Percentiles rank a stretch among this genome's conserved stretches.
Conservation (phyloP, 64 coral and sea anemone species). For the Exaiptasia diaphana region DNA sequence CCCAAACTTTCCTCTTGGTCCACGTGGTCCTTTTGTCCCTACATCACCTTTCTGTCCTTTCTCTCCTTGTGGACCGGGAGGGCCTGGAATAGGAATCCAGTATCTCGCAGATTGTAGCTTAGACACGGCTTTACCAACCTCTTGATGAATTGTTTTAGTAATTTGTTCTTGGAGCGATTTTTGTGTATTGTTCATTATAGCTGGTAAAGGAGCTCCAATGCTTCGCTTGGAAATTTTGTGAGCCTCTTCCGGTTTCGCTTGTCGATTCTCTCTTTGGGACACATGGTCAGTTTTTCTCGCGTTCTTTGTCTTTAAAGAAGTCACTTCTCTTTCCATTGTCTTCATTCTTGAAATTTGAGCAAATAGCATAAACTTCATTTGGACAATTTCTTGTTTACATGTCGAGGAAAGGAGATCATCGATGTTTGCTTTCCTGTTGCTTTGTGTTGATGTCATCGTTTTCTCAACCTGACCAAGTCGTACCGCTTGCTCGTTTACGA, state of each 20-base stretch:
- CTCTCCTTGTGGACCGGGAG: conserved; percentile 41
- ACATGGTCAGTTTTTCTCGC: no score
- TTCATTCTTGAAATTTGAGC: neutral
- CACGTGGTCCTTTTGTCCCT: conserved; percentile 15
- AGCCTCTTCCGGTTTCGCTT: neutral
- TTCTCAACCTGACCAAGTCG: conserved; percentile 17
- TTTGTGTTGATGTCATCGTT: neutral
- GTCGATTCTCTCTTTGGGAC: neutral
- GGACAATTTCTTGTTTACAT: neutral
- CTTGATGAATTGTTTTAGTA: neutral
- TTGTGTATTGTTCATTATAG: neutral
- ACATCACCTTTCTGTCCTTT: conserved; percentile 24
- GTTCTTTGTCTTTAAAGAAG: no score
- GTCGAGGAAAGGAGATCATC: neutral
- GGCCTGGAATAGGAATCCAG: no score
- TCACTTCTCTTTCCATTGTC: no score
- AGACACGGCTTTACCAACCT: neutral
- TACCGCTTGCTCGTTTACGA: conserved; percentile 7
- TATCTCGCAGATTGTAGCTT: no score
- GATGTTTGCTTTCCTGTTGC: neutral
- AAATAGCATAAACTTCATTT: neutral
- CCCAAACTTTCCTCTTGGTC: conserved; percentile 14
- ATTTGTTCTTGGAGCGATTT: no score
- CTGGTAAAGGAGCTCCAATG: neutral
- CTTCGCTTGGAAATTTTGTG: neutral